A percentile compares a stretch with the other conserved stretches of the same genome.
Evolutionary conservation across 2,797 vertebrate species (phyloP).

Genomic region (Eulemur rubriventer): DNA sequence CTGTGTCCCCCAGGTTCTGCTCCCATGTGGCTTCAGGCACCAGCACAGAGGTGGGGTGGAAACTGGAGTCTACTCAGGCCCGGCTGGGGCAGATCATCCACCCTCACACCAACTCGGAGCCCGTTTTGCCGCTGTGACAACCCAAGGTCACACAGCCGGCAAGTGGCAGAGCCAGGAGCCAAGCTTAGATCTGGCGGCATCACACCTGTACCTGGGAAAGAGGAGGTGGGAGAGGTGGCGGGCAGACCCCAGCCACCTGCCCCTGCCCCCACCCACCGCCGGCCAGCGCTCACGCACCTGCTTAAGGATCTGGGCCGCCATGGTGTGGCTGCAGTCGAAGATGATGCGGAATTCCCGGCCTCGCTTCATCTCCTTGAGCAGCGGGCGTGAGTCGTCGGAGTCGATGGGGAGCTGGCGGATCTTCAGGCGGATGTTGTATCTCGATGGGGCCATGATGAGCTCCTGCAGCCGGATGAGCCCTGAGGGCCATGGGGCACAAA

Average conservation of each 20-base stretch:
- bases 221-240: background rate
- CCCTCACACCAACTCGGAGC: background rate
- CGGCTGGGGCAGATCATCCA: too few relatives aligned
- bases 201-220: background rate
- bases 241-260: fast-evolving
- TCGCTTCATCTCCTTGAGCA: conserved; percentile 99
- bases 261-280: fast-evolving
- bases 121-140: background rate
- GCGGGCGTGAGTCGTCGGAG: conserved; percentile 92
- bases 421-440: conserved; percentile 98
- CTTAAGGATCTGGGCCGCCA: conserved; percentile 98
- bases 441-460: conserved; percentile 98
- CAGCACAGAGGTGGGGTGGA: background rate
- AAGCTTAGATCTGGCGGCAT: background rate
- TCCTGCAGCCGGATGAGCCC: conserved; percentile 98
- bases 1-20: background rate
- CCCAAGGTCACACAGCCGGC: background rate
- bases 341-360: conserved; percentile 98
- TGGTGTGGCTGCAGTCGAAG: conserved; percentile 97
- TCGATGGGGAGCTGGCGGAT: conserved; percentile 98
- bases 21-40: fast-evolving
- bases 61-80: background rate
- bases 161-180: background rate
- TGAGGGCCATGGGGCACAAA: conserved; percentile 74
- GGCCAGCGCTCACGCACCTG: conserved; percentile 85